Conservation (phyloP, 2,888 invertebrate genomes). For the Cylindroiulus punctatus region DNA sequence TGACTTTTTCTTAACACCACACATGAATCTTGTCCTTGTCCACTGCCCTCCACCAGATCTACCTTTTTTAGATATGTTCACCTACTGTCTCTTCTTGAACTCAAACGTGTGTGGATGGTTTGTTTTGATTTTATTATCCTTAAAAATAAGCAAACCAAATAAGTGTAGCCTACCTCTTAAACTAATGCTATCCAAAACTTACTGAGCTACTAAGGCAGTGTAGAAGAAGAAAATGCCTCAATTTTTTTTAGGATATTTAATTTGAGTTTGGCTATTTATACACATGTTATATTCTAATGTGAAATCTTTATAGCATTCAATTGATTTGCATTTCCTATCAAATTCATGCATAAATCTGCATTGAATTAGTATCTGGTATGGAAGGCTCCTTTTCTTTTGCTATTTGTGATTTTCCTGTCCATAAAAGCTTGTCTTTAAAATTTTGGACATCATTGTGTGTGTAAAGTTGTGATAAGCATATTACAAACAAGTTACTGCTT, state of each 20-base stretch:
- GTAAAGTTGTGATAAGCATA: background rate
- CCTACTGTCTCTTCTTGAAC: background rate
- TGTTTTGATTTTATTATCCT: conserved; percentile 10
- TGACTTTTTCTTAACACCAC: background rate
- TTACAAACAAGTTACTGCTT: background rate
- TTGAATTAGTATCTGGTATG: background rate
- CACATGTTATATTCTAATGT: background rate
- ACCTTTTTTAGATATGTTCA: background rate
- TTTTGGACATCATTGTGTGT: background rate
- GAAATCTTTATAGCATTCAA: background rate
- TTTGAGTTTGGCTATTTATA: background rate
- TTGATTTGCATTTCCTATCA: background rate
- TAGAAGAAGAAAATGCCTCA: background rate
- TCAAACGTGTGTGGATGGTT: background rate
- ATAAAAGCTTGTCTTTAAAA: background rate
- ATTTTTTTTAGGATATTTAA: background rate
- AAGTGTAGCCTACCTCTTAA: background rate
- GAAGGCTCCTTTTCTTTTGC: background rate
- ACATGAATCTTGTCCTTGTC: background rate
- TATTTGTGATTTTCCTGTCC: background rate
- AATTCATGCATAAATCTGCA: background rate
- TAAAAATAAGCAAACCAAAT: conserved; percentile 14
- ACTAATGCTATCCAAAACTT: conserved; percentile 35
- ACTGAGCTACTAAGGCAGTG: background rate
- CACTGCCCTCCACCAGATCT: background rate